Evolutionary conservation across 1,140 invertebrate genomes (phyloP), one percentile per base, ranked within the genome.

Genomic region (Procambarus virginalis): DNA sequence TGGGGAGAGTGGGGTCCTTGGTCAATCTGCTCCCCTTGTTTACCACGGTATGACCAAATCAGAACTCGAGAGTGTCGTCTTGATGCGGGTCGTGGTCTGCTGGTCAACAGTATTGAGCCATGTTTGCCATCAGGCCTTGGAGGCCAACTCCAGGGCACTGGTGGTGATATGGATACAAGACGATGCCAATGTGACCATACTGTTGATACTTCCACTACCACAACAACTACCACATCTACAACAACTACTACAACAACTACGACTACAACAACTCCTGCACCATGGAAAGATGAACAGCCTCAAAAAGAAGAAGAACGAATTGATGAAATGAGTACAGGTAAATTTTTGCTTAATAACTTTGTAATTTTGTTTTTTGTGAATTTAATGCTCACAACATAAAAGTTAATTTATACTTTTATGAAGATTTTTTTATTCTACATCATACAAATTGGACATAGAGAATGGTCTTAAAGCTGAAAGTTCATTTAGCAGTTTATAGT

Each of bases 1-100:
- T 93, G 92, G 92, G 92, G 91, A 17, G 68, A 91, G 22, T 93
- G 93, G 92, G 83, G 92, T 45, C 77, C 88, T 4, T 93, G 92
- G 92, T 91, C 92, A n/a, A 70, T 88, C 45, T 93, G 92, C 84
- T 90, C 83, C 48, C 92, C 92, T 3, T 92, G 92, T 79, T 85
- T 80, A 12, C 91, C 92, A 9, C 84, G 89, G 34, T 92, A 91
- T 80, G 88, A 91, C 49, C 91, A 91, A 58, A 92, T 88, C 51
- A 90, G 92, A 83, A 92, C 91, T 3, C 81, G 92, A 6, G 60
- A 92, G 45, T 92, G 92, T 64, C 90, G 82, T 45, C 83, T 93
- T 76, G 89, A 90, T 70, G 83, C 84, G 34, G 92, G 91, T 68
- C 84, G 82, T 46, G 92, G 92, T 48, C 20, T 92, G 22, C 22